Conservation (phyloP, 2,113 vertebrate species). For the Anolis sagrei region DNA sequence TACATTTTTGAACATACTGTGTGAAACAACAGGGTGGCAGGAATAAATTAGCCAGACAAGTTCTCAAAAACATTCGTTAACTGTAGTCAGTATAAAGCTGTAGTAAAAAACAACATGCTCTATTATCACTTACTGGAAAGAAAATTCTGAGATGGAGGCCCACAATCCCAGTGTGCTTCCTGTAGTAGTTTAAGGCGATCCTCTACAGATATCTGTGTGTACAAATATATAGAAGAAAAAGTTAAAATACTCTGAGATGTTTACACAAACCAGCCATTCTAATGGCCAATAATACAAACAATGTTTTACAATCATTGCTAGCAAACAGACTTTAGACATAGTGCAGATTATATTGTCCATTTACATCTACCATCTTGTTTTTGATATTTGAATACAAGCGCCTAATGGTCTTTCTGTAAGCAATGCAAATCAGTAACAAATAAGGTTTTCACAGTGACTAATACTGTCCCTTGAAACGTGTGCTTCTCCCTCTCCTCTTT, state of each 20-base stretch:
- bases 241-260: not conserved
- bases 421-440: slow-evolving; percentile 21
- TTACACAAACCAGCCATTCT: slow-evolving; percentile 8
- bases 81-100: not conserved
- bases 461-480: not conserved
- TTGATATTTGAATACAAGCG: slow-evolving; percentile 29
- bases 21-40: not conserved
- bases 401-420: not conserved
- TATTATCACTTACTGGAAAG: slow-evolving; percentile 89
- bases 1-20: not conserved
- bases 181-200: slow-evolving; percentile 92
- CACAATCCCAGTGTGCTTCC: slow-evolving; percentile 94
- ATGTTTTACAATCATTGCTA: slow-evolving; percentile 4
- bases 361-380: slow-evolving; percentile 12
- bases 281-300: slow-evolving; percentile 11
- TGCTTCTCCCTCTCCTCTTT: slow-evolving; percentile 20
- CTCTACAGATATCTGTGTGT: slow-evolving; percentile 86
- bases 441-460: slow-evolving; percentile 5
- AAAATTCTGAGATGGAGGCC: slow-evolving; percentile 94
- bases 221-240: slow-evolving; percentile 23
- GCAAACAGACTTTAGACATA: not conserved
- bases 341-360: not conserved
- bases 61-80: not conserved
- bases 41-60: not conserved
- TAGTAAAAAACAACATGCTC: not conserved